Base-by-base conservation (phyloP, 2,888 invertebrate genomes). In the Mythimna impura region DNA sequence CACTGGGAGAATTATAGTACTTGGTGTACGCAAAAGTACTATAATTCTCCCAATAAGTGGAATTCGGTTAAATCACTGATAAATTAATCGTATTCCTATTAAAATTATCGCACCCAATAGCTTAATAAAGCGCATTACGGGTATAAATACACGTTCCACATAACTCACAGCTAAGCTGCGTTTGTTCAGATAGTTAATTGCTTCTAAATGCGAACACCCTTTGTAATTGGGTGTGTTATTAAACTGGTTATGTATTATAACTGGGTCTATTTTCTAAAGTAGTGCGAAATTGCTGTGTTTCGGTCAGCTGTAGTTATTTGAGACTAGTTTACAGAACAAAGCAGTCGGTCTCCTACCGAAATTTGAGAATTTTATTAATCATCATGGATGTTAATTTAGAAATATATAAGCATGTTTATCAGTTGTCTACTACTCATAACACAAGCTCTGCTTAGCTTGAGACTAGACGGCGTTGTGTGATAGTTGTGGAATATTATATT, bases 171-270 rank as follows among this genome's bases (percentile, higher is more conserved):
- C 22, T 66, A 83, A 80, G 66, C 80, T 34, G n/a, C 14, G 62
- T 71, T 82, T 78, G 66, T 80, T 67, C 73, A 43, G 73, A 69
- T 73, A 77, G 78, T 66, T 80, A 73, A 80, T 73, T 70, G 54
- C 55, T 55, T 17, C 57, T 73, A 80, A 80, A 80, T 43, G 69
- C 0, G 47, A 58, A 50, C 36, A 52, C 0, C 69, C 60, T 80
- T 83, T 80, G 57, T 70, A 67, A 73, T 70, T 78, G 67, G 36
- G 17, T 61, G 50, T 72, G 58, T 50, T 25, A 62, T 73, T 57
- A 73, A 69, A 55, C 52, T 30, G 62, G 14, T 40, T 22, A n/a
- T 57, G n/a, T 64, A 64, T 69, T 73, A 40, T 61, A 78, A 66
- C 63, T 50, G 12, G 20, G 40, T 57, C 14, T 74, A 65, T 36